A percentile compares a stretch with the other conserved stretches of the same genome.
phyloP scores from a whole-genome alignment of 2,797 vertebrate species.

The Esox masquinongy region DNA sequence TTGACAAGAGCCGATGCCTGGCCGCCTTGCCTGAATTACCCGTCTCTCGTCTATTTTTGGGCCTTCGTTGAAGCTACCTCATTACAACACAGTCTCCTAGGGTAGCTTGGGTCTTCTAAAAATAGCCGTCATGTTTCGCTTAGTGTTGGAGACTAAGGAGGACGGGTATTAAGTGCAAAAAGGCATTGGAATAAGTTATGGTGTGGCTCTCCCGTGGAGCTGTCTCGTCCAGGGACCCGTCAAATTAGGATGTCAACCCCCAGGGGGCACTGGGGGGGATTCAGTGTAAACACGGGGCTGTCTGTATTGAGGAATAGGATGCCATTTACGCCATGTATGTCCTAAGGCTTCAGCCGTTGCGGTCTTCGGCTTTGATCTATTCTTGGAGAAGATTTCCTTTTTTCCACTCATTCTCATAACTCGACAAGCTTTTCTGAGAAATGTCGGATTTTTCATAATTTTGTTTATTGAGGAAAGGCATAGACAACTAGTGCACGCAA shows the following conservation, averaged over 20 bases:
- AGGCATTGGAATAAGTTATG: not conserved
- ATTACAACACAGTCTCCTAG: not conserved
- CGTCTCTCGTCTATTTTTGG: not conserved
- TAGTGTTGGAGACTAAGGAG: not conserved
- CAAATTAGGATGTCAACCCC: slow-evolving; percentile 69
- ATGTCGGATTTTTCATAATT: not conserved
- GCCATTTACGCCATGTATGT: not conserved
- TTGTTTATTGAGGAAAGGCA: slow-evolving; percentile 29
- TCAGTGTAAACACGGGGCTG: slow-evolving; percentile 57
- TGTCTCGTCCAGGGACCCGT: slow-evolving; percentile 53
- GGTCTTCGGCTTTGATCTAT: no score
- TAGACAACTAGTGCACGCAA: slow-evolving; percentile 1
- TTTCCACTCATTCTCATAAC: not conserved
- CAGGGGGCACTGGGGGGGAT: slow-evolving; percentile 34
- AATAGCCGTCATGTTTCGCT: not conserved
- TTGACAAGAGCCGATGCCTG: not conserved
- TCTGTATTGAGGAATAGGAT: slow-evolving; percentile 51
- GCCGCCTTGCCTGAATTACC: not conserved
- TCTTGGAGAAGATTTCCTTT: no score
- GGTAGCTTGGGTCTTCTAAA: not conserved
- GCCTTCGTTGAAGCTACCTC: not conserved
- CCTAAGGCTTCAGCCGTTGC: no score
- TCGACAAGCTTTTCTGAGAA: not conserved
- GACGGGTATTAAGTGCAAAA: not conserved
- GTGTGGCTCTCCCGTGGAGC: not conserved